Conservation (phyloP, 2,888 invertebrate genomes). For the Sthenelais limicola region DNA sequence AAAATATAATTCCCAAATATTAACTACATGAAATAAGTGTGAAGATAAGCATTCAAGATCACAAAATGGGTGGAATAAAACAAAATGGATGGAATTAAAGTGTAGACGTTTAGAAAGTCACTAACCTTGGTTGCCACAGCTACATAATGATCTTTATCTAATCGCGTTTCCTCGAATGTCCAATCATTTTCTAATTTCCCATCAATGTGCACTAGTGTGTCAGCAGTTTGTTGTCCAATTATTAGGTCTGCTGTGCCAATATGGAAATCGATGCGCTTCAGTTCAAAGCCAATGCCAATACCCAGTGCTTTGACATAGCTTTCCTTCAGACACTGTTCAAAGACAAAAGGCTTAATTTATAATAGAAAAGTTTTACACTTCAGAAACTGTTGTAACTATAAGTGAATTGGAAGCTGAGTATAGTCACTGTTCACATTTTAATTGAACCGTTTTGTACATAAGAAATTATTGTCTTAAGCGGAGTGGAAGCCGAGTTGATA, state of each 20-base stretch:
- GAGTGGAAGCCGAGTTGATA: too few relatives aligned
- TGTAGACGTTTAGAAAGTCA: neutral
- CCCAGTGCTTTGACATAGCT: slow-evolving; percentile 94
- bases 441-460: too few relatives aligned
- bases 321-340: slow-evolving; percentile 91
- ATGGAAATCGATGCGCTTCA: slow-evolving; percentile 84
- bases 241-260: slow-evolving; percentile 63
- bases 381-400: too few relatives aligned
- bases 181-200: slow-evolving; percentile 78
- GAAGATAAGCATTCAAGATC: too few relatives aligned
- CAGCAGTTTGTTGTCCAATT: slow-evolving; percentile 66
- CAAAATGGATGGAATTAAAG: too few relatives aligned
- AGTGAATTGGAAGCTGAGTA: too few relatives aligned
- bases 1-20: neutral
- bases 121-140: slow-evolving; percentile 75
- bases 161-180: slow-evolving; percentile 87
- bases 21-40: too few relatives aligned
- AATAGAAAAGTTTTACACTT: too few relatives aligned
- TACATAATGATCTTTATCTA: slow-evolving; percentile 84
- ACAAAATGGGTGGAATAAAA: too few relatives aligned
- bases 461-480: too few relatives aligned
- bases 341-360: too few relatives aligned
- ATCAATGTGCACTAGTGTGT: slow-evolving; percentile 80
- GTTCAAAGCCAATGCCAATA: slow-evolving; percentile 84
- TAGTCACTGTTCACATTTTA: too few relatives aligned